Evolutionary conservation across 2,888 invertebrate species (phyloP), one percentile per base, ranked within the genome.

Genomic region (Phrixothrix hirtus): DNA sequence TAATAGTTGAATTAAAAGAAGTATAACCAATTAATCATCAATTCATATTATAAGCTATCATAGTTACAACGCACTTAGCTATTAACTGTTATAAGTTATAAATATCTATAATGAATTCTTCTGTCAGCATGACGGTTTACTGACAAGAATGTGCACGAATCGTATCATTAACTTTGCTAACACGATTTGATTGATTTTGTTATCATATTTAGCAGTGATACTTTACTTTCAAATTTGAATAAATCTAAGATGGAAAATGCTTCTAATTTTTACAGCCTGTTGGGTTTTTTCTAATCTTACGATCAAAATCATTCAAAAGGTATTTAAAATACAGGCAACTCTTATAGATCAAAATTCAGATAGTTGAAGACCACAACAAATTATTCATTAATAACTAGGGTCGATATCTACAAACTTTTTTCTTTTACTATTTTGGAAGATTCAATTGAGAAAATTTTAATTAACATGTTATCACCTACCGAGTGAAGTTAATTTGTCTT

Each of bases 101-200:
- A 49, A 43, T 49, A 43, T 32, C 45, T 34, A 12, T 51, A 51
- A 51, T 51, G 39, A 51, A 51, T 51, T 45, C 26, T 45, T 45
- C 51, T 51, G 44, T 44, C 45, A 45, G 37, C 45, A 14, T 27
- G 44, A 49, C 32, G 44, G 44, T 45, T 45, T 27, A 46, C 49
- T 43, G 43, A 43, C 43, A 49, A 43, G 43, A 36, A 49, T 43
- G 36, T 37, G 36, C 21, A 25, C 48, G 21, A 37, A 36, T 26
- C 36, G 17, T 37, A 49, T 49, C 49, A 43, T 43, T 37, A 43
- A 43, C 38, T 46, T 26, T 10, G 7, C 21, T 13, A 15, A 25
- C n/a, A 17, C 16, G 11, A 7, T 13, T 21, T 49, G 49, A 42
- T 49, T 43, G 42, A 41, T 43, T 26, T 26, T 39, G 30, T 29